A percentile compares a stretch with the other conserved stretches of the same genome.
These are phyloP conservation scores for Onthophagus taurus DNA, from an alignment of 1,140 invertebrate species.

Conservation along the genomic window DNA sequence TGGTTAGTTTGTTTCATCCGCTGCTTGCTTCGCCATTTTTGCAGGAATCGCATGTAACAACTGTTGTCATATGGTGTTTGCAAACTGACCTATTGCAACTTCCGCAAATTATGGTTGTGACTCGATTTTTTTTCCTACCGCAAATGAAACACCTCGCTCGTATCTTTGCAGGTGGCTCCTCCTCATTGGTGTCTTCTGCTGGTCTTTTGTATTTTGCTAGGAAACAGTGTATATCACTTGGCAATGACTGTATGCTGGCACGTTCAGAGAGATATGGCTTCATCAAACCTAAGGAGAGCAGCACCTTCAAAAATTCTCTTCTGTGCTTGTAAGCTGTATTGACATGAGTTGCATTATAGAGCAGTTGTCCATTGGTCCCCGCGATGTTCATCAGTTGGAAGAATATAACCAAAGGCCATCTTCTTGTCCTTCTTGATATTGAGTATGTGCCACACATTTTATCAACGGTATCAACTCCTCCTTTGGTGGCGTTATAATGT, in stretches of 20 bases:
- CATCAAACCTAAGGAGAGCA: background rate
- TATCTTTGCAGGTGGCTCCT: background rate
- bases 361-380: conserved; percentile 40
- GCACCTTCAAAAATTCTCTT: background rate
- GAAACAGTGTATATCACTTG: conserved; percentile 14
- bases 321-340: background rate
- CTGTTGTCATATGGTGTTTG: too few species aligned
- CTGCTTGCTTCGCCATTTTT: too few species aligned
- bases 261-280: conserved; percentile 15
- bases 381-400: conserved; percentile 44
- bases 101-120: background rate
- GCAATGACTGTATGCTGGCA: conserved; percentile 8
- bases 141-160: background rate
- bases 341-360: conserved; percentile 25
- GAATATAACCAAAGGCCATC: conserved; percentile 44
- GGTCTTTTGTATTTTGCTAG: background rate
- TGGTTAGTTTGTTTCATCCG: too few species aligned
- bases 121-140: background rate
- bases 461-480: conserved; percentile 35
- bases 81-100: too few species aligned
- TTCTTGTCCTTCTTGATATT: conserved; percentile 38
- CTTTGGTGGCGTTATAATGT: conserved; percentile 38
- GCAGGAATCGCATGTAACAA: too few species aligned
- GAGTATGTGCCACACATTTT: conserved; percentile 25
- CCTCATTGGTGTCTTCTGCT: background rate